These are phyloP conservation scores for Andrena haemorrhoa DNA, from an alignment of 2,888 invertebrate genomes.

Conservation along the genomic window DNA sequence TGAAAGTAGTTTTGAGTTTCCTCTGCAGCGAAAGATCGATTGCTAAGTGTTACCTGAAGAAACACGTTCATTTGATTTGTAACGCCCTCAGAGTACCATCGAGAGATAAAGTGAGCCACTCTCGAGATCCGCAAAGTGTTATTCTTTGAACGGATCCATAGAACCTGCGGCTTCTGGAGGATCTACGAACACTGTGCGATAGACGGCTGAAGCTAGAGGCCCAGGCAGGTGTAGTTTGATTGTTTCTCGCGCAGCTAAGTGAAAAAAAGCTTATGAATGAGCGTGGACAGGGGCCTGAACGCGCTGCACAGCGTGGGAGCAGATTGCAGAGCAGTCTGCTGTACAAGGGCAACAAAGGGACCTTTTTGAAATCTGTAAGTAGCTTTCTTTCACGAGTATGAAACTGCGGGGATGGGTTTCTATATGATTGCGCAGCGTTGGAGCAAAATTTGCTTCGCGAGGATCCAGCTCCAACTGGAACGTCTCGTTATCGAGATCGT, in stretches of 20 bases:
- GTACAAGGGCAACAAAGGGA: slow-evolving; percentile 67
- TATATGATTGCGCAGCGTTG: background rate
- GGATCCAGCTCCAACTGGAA: slow-evolving; percentile 4
- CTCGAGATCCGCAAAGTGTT: background rate
- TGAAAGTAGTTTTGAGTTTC: background rate
- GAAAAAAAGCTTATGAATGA: slow-evolving; percentile 71
- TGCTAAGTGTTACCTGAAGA: background rate
- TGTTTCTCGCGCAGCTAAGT: slow-evolving; percentile 4
- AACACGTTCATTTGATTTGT: background rate
- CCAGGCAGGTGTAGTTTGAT: background rate
- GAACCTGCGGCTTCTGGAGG: background rate
- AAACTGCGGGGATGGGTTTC: background rate
- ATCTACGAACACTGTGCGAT: slow-evolving; percentile 3
- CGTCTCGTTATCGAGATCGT: slow-evolving; percentile 46
- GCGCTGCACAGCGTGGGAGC: slow-evolving; percentile 72
- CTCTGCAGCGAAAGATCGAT: slow-evolving; percentile 21
- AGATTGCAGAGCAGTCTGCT: slow-evolving; percentile 41
- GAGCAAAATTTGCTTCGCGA: background rate
- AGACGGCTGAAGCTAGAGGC: background rate
- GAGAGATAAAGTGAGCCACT: background rate
- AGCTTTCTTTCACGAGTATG: background rate
- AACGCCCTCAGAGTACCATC: background rate
- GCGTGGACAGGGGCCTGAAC: slow-evolving; percentile 73
- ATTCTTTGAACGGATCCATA: too few relatives aligned
- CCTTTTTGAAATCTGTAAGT: slow-evolving; percentile 75